These are phyloP conservation scores for Octonoba sinensis DNA, from an alignment of 2,888 invertebrate genomes.

Conservation along the genomic window DNA sequence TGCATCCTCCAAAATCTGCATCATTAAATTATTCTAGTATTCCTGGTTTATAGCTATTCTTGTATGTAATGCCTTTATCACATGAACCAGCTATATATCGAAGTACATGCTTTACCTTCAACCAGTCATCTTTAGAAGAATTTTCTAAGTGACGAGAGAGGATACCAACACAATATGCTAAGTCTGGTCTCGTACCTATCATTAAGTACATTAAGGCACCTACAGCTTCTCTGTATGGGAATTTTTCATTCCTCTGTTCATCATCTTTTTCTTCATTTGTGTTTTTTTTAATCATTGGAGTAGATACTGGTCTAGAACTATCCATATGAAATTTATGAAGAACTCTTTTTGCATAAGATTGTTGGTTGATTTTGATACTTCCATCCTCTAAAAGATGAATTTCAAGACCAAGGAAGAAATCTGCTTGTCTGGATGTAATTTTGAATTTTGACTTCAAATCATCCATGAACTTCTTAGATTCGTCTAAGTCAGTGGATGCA, in stretches of 20 bases:
- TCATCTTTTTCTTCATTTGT: background rate
- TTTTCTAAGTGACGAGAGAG: slow-evolving; percentile 27
- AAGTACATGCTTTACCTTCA: slow-evolving; percentile 17
- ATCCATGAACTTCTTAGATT: slow-evolving; percentile 14
- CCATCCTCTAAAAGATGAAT: background rate
- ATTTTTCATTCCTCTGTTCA: background rate
- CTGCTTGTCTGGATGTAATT: background rate
- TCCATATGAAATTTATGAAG: slow-evolving; percentile 31
- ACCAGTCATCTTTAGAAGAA: slow-evolving; percentile 9
- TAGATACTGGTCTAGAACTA: slow-evolving; percentile 13
- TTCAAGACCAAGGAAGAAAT: slow-evolving; percentile 23
- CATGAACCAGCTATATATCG: slow-evolving; percentile 16
- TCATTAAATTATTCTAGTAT: too few relatives aligned
- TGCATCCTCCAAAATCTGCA: too few relatives aligned
- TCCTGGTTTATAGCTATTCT: too few relatives aligned
- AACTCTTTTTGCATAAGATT: slow-evolving; percentile 29
- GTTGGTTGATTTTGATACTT: slow-evolving; percentile 16
- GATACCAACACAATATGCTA: slow-evolving; percentile 30
- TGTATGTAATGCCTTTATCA: too few relatives aligned
- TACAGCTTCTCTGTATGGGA: slow-evolving; percentile 25
- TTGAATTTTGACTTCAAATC: slow-evolving; percentile 26
- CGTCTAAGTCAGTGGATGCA: slow-evolving; percentile 15
- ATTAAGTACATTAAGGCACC: slow-evolving; percentile 47
- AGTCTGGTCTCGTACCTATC: slow-evolving; percentile 42
- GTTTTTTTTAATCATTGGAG: background rate